Evolutionary conservation across 2,113 vertebrate genomes (phyloP).

Genomic region (Phylloscopus trochiloides): DNA sequence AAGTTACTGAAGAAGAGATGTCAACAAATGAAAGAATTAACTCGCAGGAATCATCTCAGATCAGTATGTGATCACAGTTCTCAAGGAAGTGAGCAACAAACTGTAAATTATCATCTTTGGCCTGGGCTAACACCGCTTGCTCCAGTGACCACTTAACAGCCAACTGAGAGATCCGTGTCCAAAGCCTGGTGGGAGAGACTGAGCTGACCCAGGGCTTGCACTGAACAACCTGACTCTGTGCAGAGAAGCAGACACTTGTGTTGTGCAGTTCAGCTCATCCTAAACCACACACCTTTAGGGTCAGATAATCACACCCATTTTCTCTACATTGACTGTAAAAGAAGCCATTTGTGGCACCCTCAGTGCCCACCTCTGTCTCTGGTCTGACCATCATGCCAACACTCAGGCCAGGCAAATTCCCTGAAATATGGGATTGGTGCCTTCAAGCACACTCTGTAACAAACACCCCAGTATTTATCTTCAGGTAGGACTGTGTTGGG

Average conservation of each 20-base stretch:
- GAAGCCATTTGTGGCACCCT: not conserved
- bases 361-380: not conserved
- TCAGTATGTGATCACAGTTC: not conserved
- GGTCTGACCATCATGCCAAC: not conserved
- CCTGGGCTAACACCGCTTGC: not conserved
- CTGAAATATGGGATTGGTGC: rapidly evolving
- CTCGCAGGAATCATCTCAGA: rapidly evolving
- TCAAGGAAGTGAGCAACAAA: not conserved
- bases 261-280: not conserved
- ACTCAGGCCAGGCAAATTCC: not conserved
- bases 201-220: not conserved
- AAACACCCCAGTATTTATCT: not conserved
- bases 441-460: not conserved
- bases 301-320: not conserved
- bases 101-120: not conserved
- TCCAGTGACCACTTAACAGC: not conserved
- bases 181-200: not conserved
- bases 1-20: not conserved
- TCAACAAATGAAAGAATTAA: not conserved
- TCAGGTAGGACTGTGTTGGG: not conserved
- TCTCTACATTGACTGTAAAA: rapidly evolving
- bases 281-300: not conserved
- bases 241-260: not conserved
- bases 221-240: not conserved
- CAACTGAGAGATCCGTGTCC: not conserved